These are phyloP conservation scores for Dunckerocampus dactyliophorus DNA, from an alignment of 2,113 vertebrate species.

Conservation along the genomic window DNA sequence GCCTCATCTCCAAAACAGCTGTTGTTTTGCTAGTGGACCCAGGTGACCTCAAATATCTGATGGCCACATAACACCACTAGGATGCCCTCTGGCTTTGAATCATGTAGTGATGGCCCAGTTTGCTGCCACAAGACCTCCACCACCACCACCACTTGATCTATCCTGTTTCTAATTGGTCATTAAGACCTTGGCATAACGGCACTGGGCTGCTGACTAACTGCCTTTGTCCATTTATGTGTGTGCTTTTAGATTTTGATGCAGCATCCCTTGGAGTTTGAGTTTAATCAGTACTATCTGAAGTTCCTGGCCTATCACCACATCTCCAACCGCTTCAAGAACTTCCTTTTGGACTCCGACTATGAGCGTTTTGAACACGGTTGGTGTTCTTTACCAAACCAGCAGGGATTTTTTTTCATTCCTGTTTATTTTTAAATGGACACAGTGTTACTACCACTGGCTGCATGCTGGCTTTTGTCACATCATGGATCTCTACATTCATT, in stretches of 20 bases:
- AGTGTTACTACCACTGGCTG: too few species aligned
- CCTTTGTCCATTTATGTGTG: conserved; percentile 19
- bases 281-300: conserved; percentile 97
- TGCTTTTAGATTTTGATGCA: conserved; percentile 86
- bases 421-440: background rate
- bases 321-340: conserved; percentile 97
- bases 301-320: conserved; percentile 97
- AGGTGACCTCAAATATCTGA: conserved; percentile 81
- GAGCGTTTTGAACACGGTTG: conserved; percentile 95
- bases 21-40: conserved; percentile 93
- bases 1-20: conserved; percentile 87
- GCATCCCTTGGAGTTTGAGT: conserved; percentile 95
- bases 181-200: conserved; percentile 20
- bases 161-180: conserved; percentile 50
- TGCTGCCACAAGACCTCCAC: conserved; percentile 19
- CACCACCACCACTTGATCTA: conserved; percentile 21
- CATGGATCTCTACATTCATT: too few species aligned
- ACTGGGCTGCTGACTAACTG: conserved; percentile 24
- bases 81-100: conserved; percentile 37
- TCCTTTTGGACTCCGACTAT: conserved; percentile 97
- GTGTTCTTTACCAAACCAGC: conserved; percentile 50
- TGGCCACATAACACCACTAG: conserved; percentile 42
- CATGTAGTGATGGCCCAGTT: conserved; percentile 53
- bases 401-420: background rate
- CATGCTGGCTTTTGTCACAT: too few species aligned